Evolutionary conservation across 1,140 invertebrate genomes (phyloP), one percentile per base, ranked within the genome.

Genomic region (Luehdorfia chinensis): DNA sequence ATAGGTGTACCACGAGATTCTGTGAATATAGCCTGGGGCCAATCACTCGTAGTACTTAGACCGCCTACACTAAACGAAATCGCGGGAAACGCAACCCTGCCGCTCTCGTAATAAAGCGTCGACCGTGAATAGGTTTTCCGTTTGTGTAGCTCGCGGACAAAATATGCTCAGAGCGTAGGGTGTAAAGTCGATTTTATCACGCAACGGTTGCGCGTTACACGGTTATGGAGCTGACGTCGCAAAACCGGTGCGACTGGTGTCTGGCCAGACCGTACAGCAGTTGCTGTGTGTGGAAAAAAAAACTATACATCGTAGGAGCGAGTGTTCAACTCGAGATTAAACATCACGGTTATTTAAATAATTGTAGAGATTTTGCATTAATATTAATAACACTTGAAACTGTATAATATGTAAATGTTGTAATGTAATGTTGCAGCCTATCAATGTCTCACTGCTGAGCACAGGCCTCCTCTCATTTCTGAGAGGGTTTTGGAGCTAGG

Each of bases 241-340:
- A 16, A 64, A 77, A 75, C 75, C 75, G 75, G 75, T 78, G 55
- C 31, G 58, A 75, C 75, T 66, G 61, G 67, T 75, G 69, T 66
- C 69, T 75, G 63, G 50, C 54, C 59, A 49, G 62, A 28, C 47
- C 50, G 21, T 55, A 56, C 45, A 58, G 59, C 66, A 56, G 58
- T 64, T 59, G 61, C 55, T 65, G 64, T 53, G 65, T 50, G 64
- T 67, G 67, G 72, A 64, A 66, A 78, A 78, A 77, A 75, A 66
- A 77, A 75, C 64, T 61, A 66, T 65, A 66, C 62, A 70, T 61
- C 60, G 58, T 49, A 53, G 48, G 51, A 52, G n/a, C n/a, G n/a
- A n/a, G 39, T 57, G 62, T 53, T 51, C 44, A 43, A 48, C 45
- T 51, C 49, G 58, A 55, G 50, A 51, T 44, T 58, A 46, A 55